phyloP scores from a whole-genome alignment of 2,888 invertebrate genomes.

The Orthosia gothica region DNA sequence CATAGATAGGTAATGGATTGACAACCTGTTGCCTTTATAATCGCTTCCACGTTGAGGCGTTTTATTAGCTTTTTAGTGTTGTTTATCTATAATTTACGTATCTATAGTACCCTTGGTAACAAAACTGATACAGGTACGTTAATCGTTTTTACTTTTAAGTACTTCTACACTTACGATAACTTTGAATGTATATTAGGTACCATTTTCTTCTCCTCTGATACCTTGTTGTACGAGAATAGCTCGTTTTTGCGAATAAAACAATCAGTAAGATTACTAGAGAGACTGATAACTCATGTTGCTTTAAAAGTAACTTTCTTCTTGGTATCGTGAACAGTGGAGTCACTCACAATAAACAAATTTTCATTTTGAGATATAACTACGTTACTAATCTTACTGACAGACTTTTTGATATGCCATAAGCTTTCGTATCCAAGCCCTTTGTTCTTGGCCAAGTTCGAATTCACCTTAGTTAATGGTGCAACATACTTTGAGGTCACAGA shows the following conservation, averaged over 20 bases:
- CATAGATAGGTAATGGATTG: conserved; percentile 17
- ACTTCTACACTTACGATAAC: not conserved
- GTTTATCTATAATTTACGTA: conserved; percentile 8
- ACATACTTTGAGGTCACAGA: conserved; percentile 41
- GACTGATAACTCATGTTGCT: not conserved
- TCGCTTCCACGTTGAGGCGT: not conserved
- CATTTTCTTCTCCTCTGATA: not conserved
- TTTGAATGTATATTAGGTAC: not conserved
- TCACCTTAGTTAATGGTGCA: conserved; percentile 37
- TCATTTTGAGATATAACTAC: no score
- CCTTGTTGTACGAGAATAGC: not conserved
- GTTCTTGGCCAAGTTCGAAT: conserved; percentile 7
- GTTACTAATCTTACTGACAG: no score
- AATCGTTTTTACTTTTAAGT: not conserved
- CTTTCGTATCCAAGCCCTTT: conserved; percentile 11
- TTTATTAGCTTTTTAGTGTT: conserved; percentile 7
- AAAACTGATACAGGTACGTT: not conserved
- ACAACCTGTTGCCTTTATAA: conserved; percentile 31
- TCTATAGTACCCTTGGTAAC: not conserved
- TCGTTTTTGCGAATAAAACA: not conserved
- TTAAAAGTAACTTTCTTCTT: not conserved
- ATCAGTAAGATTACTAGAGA: not conserved
- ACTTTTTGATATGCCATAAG: not conserved
- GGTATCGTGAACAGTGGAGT: not conserved
- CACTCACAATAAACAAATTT: no score